Evolutionary conservation across 2,888 invertebrate species (phyloP).

Genomic region (Pseudoips prasinana): DNA sequence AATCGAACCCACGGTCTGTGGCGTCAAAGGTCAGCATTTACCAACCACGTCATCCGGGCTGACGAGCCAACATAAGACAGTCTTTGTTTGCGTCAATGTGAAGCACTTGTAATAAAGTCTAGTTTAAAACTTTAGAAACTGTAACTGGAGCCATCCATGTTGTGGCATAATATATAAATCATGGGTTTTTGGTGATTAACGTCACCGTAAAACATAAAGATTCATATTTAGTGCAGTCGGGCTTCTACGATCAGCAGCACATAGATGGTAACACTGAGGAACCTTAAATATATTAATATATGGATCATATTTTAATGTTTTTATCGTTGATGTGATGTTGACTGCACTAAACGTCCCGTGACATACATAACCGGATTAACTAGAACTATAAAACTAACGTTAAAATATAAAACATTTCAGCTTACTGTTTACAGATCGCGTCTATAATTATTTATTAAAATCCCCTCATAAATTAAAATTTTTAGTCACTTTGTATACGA

Average conservation of each 20-base stretch:
- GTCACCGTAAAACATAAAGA: conserved; percentile 73
- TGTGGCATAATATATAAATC: conserved; percentile 65
- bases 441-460: conserved; percentile 71
- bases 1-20: no score
- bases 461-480: conserved; percentile 67
- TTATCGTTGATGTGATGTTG: no score
- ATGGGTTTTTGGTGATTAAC: conserved; percentile 74
- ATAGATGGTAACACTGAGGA: conserved; percentile 2
- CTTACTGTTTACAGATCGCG: conserved; percentile 69
- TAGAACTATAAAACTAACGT: conserved; percentile 53
- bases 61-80: conserved; percentile 55
- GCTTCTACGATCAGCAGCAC: no score
- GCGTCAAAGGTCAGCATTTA: no score
- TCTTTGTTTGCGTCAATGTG: conserved; percentile 52
- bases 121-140: conserved; percentile 39
- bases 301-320: no score
- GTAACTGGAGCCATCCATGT: conserved; percentile 53
- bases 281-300: no score
- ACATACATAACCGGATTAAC: conserved; percentile 55
- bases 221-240: conserved; percentile 73
- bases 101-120: conserved; percentile 38
- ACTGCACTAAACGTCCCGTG: conserved; percentile 50
- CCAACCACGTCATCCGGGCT: no score
- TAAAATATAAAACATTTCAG: conserved; percentile 65
- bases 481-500: conserved; percentile 20